Conservation (phyloP, 2,888 invertebrate species). For the Julus scandinavius region DNA sequence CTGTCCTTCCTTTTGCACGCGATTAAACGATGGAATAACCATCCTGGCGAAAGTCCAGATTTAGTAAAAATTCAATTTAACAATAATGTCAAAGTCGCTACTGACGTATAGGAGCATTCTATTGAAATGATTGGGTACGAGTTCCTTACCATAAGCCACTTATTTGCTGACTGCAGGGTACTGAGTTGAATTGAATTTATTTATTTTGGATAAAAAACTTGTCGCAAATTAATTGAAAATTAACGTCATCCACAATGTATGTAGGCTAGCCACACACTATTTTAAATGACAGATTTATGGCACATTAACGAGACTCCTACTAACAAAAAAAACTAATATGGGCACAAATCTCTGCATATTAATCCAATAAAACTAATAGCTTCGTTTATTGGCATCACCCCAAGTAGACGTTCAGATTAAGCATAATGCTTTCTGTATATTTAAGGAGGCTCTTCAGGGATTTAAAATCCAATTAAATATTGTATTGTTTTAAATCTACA, state of each 20-base stretch:
- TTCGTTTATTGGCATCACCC: background rate
- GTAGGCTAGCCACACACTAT: background rate
- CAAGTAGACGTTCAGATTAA: background rate
- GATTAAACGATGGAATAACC: too few relatives aligned
- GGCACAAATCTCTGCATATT: background rate
- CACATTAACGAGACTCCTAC: background rate
- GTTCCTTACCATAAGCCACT: too few relatives aligned
- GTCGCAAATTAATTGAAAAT: constrained; percentile 1
- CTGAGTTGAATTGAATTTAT: too few relatives aligned
- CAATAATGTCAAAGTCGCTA: too few relatives aligned
- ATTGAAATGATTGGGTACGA: too few relatives aligned
- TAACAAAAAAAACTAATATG: background rate
- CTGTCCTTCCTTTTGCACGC: too few relatives aligned
- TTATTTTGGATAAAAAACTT: background rate
- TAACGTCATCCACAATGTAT: background rate
- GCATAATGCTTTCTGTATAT: background rate
- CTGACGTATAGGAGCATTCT: too few relatives aligned
- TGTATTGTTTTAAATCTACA: background rate
- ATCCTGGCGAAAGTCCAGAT: too few relatives aligned
- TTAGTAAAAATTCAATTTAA: too few relatives aligned
- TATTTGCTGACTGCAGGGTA: too few relatives aligned
- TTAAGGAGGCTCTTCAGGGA: background rate
- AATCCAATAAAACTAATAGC: constrained; percentile 12
- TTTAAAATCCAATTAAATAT: background rate
- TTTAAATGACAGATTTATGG: constrained; percentile 4